Base-by-base conservation (phyloP, 2,888 invertebrate genomes). In the Willowsia nigromaculata region DNA sequence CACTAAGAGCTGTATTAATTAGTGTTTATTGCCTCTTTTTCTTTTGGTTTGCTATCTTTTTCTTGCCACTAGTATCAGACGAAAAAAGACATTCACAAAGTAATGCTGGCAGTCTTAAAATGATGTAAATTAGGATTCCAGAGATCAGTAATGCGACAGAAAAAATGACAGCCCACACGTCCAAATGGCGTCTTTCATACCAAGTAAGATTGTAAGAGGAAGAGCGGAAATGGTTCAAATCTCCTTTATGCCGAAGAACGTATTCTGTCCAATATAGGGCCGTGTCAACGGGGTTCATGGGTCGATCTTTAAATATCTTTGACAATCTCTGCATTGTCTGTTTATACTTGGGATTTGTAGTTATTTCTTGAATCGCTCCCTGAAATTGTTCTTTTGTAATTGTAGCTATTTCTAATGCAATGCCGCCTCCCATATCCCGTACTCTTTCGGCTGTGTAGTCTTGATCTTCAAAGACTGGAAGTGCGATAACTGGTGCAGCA, bases 401-500 rank as follows among this genome's bases (percentile, higher is more conserved):
- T 33, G 94, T 93, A 0, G 95, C 95, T n/a, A 95, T 94, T 7
- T 95, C 95, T 13, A 94, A 93, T 90, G 94, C 94, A 80, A 94
- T 94, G 93, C 95, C 94, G 0, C 95, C 94, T 22, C 94, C 93
- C 27, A 95, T 94, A 93, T 96, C 95, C 40, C 95, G 93, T 94
- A 95, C 93, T 91, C 95, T 95, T 90, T 95, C 95, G 30, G 94
- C 94, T 59, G 94, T 94, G 47, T 74, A 82, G 30, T 82, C 82
- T 50, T 82, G 88, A 80, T 88, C 90, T 82, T 71, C 90, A 22
- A 47, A 81, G 9, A 95, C 93, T 43, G 95, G 95, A 90, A 95
- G 94, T 56, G 94, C 94, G 83, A 95, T 93, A 76, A 95, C 94
- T 2, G 96, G 96, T 0, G 96, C 95, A 13, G 95, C 96, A 92